Base-by-base conservation (phyloP, 1,140 invertebrate species). In the Drosophila cardini region DNA sequence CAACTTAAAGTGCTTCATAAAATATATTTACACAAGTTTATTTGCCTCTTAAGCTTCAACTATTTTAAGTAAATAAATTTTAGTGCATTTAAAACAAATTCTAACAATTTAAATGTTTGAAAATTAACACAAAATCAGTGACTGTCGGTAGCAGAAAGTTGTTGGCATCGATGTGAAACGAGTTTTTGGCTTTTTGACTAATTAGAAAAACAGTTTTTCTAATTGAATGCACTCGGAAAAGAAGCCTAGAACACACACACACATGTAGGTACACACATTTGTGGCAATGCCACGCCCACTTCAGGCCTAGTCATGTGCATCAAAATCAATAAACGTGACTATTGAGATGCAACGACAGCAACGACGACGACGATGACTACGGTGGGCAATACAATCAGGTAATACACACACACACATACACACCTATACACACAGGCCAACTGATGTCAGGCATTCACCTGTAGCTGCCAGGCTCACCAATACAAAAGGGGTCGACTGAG, bases 201-300 rank as follows among this genome's bases (percentile, higher is more conserved):
- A 82, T 82, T 82, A 82, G 70, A 75, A 82, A 78, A 74, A 67
- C 74, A 74, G 70, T 68, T 82, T 63, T 75, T 82, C 56, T 75
- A 82, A 78, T 81, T 74, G 69, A 70, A 70, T 70, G 69, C 43
- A 42, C 53, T 43, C 30, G 30, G 48, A 72, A 58, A 58, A 60
- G 52, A 15, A 57, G 69, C 62, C 53, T 52, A 36, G 15, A 15
- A 43, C 18, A 60, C 21, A 30, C 10, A 18, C 10, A 46, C 26
- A 11, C 34, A 4, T n/a, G n/a, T 18, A 26, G 21, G 21, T 5
- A 26, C 21, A 26, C 32, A 71, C 32, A 57, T 30, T 40, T 52
- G 61, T n/a, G 40, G 40, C 13, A 10, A 5, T 48, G 67, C 30
- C 46, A 50, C 30, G 48, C 38, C 36, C 42, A 32, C 18, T 36